Evolutionary conservation across 37 sponge, comb jelly and placozoan genomes (phyloP).

Genomic region (Spongia lamella): DNA sequence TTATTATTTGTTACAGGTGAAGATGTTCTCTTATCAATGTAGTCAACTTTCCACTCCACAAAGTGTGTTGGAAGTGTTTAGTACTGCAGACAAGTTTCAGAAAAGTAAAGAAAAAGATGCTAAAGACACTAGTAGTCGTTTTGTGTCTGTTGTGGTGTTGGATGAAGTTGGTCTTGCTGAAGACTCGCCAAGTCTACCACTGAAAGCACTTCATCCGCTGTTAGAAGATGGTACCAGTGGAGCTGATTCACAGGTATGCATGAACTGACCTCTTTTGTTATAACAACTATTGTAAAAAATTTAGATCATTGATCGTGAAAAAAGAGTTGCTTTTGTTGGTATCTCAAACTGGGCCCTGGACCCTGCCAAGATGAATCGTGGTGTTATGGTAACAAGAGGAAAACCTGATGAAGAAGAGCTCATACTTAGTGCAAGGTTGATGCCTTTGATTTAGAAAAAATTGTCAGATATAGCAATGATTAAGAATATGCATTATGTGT

Average conservation of each 20-base stretch:
- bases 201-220: slow-evolving; percentile 89
- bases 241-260: slow-evolving; percentile 29
- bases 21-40: slow-evolving; percentile 58
- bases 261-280: background rate
- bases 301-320: background rate
- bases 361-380: slow-evolving; percentile 85
- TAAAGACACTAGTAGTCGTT: slow-evolving; percentile 11
- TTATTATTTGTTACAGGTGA: background rate
- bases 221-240: slow-evolving; percentile 84
- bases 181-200: slow-evolving; percentile 84
- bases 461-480: too few relatives aligned
- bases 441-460: too few relatives aligned
- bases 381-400: slow-evolving; percentile 64
- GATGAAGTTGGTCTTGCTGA: slow-evolving; percentile 94
- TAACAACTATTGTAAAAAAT: background rate
- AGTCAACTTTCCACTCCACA: slow-evolving; percentile 49
- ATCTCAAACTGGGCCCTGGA: slow-evolving; percentile 85
- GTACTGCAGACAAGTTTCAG: slow-evolving; percentile 20
- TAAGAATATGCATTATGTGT: too few relatives aligned
- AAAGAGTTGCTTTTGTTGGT: slow-evolving; percentile 65
- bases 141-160: slow-evolving; percentile 84
- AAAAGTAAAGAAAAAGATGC: slow-evolving; percentile 33
- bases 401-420: slow-evolving; percentile 57
- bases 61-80: slow-evolving; percentile 38
- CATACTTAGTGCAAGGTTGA: slow-evolving; percentile 33